Evolutionary conservation across 1,140 invertebrate species (phyloP).

Genomic region (Cotesia typhae): DNA sequence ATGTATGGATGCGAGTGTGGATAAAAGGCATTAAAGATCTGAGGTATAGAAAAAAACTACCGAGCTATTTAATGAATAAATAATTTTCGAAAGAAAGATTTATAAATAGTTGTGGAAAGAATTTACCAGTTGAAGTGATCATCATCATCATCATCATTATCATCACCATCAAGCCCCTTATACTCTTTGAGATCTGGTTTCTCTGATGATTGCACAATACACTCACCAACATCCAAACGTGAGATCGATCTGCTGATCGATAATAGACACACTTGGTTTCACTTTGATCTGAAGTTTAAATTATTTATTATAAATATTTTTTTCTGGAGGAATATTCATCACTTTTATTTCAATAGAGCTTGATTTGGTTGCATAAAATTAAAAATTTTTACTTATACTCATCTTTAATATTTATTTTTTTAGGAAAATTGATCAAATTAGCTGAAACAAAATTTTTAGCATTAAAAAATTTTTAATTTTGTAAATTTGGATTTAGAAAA

Average conservation of each 20-base stretch:
- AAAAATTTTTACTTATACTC: too few species aligned
- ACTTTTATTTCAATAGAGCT: too few species aligned
- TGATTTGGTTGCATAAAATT: too few species aligned
- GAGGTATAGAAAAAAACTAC: background rate
- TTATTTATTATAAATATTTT: background rate
- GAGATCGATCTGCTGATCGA: conserved; percentile 21
- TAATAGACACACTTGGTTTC: conserved; percentile 9
- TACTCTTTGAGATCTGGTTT: conserved; percentile 15
- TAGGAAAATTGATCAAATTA: too few species aligned
- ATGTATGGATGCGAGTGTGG: too few species aligned
- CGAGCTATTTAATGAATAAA: conserved; percentile 2
- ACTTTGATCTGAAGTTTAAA: background rate
- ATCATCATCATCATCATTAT: conserved; percentile 1
- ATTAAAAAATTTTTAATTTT: too few species aligned
- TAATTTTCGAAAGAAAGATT: conserved; percentile 6
- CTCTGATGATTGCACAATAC: conserved; percentile 20
- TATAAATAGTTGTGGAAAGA: conserved; percentile 12
- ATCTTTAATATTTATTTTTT: too few species aligned
- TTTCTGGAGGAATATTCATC: background rate
- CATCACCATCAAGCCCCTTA: background rate
- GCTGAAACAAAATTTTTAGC: too few species aligned
- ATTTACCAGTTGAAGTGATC: conserved; percentile 16
- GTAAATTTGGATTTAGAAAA: too few species aligned
- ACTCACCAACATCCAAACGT: conserved; percentile 19
- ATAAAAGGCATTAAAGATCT: background rate